A percentile compares a stretch with the other conserved stretches of the same genome.
phyloP scores from a whole-genome alignment of 1,140 invertebrate genomes.

The Platyscapa corneri region DNA sequence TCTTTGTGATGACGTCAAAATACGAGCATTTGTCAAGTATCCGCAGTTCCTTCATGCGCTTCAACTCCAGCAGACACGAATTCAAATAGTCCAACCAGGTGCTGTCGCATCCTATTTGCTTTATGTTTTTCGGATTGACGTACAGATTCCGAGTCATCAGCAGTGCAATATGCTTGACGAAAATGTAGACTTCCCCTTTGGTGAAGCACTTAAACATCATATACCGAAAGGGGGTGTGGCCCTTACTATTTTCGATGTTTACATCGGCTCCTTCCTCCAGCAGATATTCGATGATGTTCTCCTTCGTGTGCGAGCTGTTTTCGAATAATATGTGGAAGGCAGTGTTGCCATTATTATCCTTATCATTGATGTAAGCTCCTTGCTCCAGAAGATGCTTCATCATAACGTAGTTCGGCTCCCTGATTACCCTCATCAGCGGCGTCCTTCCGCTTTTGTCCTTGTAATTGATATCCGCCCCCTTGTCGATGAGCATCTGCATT shows the following conservation, averaged over 20 bases:
- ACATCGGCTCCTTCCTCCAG: not conserved
- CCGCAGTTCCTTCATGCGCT: not conserved
- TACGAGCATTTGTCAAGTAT: slow-evolving; percentile 5
- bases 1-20: slow-evolving; percentile 3
- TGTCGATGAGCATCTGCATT: slow-evolving; percentile 3
- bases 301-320: not conserved
- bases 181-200: not conserved
- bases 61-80: not conserved
- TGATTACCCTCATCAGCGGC: not conserved
- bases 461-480: slow-evolving; percentile 22
- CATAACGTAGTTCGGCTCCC: not conserved
- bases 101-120: not conserved
- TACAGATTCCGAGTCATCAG: not conserved
- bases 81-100: not conserved
- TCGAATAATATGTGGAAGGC: slow-evolving; percentile 5
- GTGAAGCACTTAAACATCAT: slow-evolving; percentile 2
- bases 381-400: not conserved
- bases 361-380: not conserved
- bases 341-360: slow-evolving; percentile 18
- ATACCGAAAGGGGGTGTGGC: not conserved
- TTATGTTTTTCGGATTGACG: slow-evolving; percentile 15
- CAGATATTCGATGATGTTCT: not conserved
- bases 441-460: not conserved
- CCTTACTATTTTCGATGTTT: slow-evolving; percentile 4
- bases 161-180: slow-evolving; percentile 6